Percentiles rank a stretch among this genome's conserved stretches.
Evolutionary conservation across 2,113 vertebrate species (phyloP).

Genomic region (Coptodon rendalli): DNA sequence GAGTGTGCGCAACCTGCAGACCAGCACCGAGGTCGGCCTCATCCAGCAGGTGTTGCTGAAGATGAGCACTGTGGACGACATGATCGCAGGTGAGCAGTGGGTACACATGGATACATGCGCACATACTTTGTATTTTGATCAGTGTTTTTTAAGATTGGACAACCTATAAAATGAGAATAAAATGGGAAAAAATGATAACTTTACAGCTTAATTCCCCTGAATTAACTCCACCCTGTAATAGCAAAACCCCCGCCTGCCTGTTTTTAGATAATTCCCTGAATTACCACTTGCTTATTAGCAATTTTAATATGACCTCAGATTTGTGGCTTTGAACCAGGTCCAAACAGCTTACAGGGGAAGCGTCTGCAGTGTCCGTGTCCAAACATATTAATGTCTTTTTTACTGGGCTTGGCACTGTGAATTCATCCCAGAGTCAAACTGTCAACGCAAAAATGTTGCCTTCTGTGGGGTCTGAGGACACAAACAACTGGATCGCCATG

Average conservation of each 20-base stretch:
- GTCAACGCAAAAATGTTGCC: rapidly evolving
- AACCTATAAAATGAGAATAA: neutral
- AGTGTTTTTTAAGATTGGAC: neutral
- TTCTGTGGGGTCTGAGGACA: neutral
- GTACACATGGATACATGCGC: neutral
- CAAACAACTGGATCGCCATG: neutral
- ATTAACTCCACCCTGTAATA: neutral
- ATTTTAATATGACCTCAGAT: neutral
- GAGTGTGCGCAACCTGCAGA: conserved; percentile 97
- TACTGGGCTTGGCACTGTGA: neutral
- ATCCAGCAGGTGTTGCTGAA: conserved; percentile 96
- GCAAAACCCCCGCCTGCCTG: neutral
- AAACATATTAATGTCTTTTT: neutral
- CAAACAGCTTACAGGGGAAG: neutral
- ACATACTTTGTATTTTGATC: neutral
- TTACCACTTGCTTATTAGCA: neutral
- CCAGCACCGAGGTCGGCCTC: conserved; percentile 97
- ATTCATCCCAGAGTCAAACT: neutral
- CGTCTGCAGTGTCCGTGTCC: neutral
- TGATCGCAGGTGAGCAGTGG: conserved; percentile 89
- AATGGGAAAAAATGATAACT: neutral
- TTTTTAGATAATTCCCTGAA: neutral
- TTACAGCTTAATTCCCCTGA: neutral
- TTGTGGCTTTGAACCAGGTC: neutral
- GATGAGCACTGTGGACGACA: conserved; percentile 97